Evolutionary conservation across 2,113 vertebrate genomes (phyloP).

Genomic region (Pseudolaguvia tuberculata): DNA sequence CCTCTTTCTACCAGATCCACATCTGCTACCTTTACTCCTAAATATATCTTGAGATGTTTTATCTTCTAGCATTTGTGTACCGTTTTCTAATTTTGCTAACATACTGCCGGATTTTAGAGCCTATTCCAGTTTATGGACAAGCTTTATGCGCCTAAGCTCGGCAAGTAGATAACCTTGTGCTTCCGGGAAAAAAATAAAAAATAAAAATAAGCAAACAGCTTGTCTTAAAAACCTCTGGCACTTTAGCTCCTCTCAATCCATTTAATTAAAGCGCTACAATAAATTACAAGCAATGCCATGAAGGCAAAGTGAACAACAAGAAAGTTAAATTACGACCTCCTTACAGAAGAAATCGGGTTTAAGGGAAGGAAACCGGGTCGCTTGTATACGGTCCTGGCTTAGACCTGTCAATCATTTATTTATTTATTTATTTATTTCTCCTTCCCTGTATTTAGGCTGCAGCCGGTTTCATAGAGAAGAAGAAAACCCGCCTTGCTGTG

Average conservation of each 20-base stretch:
- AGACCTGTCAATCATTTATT: slow-evolving; percentile 55
- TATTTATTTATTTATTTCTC: neutral
- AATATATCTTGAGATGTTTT: neutral
- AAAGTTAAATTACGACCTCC: slow-evolving; percentile 64
- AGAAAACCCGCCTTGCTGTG: neutral
- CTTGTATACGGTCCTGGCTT: slow-evolving; percentile 54
- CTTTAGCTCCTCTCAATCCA: slow-evolving; percentile 61
- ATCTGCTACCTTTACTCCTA: neutral
- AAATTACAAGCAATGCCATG: slow-evolving; percentile 65
- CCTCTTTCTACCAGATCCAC: too few relatives aligned
- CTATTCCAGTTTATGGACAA: slow-evolving; percentile 52
- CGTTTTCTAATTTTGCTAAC: slow-evolving; percentile 49
- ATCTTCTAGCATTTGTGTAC: slow-evolving; percentile 56
- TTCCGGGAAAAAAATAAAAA: slow-evolving; percentile 27
- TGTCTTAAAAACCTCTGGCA: slow-evolving; percentile 57
- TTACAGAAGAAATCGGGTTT: slow-evolving; percentile 51
- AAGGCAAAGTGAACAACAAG: slow-evolving; percentile 54
- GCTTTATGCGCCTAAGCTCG: slow-evolving; percentile 55
- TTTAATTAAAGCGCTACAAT: slow-evolving; percentile 72
- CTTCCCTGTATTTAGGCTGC: neutral
- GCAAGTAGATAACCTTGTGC: slow-evolving; percentile 57
- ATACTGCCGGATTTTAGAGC: slow-evolving; percentile 52
- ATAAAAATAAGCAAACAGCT: slow-evolving; percentile 52
- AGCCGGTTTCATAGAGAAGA: slow-evolving; percentile 41
- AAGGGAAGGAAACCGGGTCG: slow-evolving; percentile 38